Base-by-base conservation (phyloP, 2,797 vertebrate genomes). In the Pitangus sulphuratus region DNA sequence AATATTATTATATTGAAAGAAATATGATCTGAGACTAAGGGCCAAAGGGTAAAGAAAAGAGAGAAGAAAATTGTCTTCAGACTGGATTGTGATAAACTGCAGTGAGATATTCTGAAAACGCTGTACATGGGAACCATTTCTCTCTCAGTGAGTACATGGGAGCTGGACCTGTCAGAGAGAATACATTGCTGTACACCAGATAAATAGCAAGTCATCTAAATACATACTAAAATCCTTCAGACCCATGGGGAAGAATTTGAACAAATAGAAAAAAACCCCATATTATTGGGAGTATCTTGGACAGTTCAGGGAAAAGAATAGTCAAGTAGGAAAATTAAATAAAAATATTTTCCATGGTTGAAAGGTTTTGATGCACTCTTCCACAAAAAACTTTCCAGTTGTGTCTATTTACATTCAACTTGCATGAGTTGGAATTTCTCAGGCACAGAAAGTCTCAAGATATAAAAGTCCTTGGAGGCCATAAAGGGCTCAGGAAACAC, bases 301-400 rank as follows among this genome's bases (percentile, higher is more conserved):
- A 79, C 22, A 64, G 22, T 57, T 87, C 54, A 87, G n/a, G 11
- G 35, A 81, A 85, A 54, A 78, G 8, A 58, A 82, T 39, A 80
- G 87, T 57, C 19, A 74, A 74, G n/a, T 16, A 87, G 33, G 68
- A 90, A 95, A 87, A 92, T 47, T 4, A 77, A 92, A 86, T 86
- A 82, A 54, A 89, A 74, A 19, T 86, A 61, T 78, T 95, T 95
- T 91, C 87, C 65, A 83, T 1, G 71, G 61, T 47, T 84, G 48
- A 51, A 56, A 45, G n/a, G 45, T 75, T 78, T 84, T 72, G 30
- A 72, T 78, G 50, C 15, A 39, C 15, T 78, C 5, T 75, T 78
- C n/a, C 48, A 31, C 45, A 74, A 53, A 77, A 83, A 83, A 44
- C 14, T 87, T 95, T 85, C 86, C 78, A 69, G 1, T 35, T 89